Percentiles rank a stretch among this genome's conserved stretches.
These are phyloP conservation scores for Platysternon megacephalum DNA, from an alignment of 2,113 vertebrate species.

Conservation along the genomic window DNA sequence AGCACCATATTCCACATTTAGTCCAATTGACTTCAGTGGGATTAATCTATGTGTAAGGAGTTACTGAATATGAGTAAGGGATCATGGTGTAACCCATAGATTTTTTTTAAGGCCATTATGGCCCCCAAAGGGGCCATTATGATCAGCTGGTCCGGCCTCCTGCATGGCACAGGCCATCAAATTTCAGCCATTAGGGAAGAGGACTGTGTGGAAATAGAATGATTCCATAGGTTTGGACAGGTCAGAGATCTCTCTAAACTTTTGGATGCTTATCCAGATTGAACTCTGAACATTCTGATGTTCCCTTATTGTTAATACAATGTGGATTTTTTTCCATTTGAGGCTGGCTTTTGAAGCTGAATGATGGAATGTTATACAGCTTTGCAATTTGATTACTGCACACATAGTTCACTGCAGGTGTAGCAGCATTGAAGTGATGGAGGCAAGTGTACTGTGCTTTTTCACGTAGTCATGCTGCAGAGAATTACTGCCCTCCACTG, in stretches of 20 bases:
- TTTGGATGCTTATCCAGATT: fast-evolving
- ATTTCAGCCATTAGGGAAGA: neutral
- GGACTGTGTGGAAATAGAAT: neutral
- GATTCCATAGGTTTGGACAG: neutral
- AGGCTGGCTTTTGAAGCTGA: neutral
- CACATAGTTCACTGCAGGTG: fast-evolving
- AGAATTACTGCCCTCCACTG: neutral
- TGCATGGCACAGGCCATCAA: neutral
- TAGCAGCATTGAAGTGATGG: neutral
- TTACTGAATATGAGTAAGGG: neutral
- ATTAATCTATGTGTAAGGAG: neutral
- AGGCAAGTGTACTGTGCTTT: neutral
- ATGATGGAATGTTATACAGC: neutral
- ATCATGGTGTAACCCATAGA: neutral
- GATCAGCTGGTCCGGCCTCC: neutral
- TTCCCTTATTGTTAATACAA: neutral
- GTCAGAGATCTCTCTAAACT: neutral
- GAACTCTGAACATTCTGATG: neutral
- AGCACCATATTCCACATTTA: neutral
- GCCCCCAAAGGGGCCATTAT: too few relatives aligned
- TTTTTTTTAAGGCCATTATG: neutral
- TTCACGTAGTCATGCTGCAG: neutral
- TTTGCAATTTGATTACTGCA: neutral
- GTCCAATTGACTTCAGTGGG: neutral
- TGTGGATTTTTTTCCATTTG: neutral